A percentile compares a stretch with the other conserved stretches of the same genome.
phyloP scores from a whole-genome alignment of 1,140 invertebrate genomes.

The Holcopasites calliopsidis region DNA sequence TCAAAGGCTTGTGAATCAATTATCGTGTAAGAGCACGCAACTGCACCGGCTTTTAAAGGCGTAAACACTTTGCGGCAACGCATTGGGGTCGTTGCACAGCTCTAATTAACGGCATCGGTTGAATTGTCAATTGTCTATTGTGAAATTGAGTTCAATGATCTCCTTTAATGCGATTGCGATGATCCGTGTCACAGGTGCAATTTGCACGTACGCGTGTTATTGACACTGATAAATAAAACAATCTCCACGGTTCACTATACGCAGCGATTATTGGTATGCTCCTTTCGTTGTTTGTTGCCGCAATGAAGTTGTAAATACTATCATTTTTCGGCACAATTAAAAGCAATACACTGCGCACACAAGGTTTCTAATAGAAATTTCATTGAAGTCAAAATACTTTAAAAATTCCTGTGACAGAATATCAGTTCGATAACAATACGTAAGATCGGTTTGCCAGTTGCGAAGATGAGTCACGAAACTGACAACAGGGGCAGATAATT shows the following conservation, averaged over 20 bases:
- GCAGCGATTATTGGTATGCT: too few relatives aligned
- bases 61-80: not conserved
- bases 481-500: not conserved
- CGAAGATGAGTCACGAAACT: not conserved
- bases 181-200: conserved; percentile 33
- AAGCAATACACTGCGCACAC: too few relatives aligned
- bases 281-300: too few relatives aligned
- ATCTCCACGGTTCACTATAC: not conserved
- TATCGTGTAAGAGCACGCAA: too few relatives aligned
- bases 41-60: not conserved
- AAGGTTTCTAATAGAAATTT: too few relatives aligned
- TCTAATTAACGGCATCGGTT: conserved; percentile 42
- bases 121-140: conserved; percentile 53
- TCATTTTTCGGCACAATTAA: too few relatives aligned
- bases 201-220: not conserved
- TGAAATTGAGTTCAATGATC: conserved; percentile 62
- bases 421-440: not conserved
- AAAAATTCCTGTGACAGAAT: too few relatives aligned
- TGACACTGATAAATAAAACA: not conserved
- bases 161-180: conserved; percentile 33
- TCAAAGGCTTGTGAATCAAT: too few relatives aligned
- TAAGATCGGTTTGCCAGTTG: not conserved
- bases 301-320: too few relatives aligned
- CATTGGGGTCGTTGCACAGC: conserved; percentile 44
- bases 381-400: too few relatives aligned